Evolutionary conservation across 2,888 invertebrate genomes (phyloP).

Genomic region (Cyclophora punctaria): DNA sequence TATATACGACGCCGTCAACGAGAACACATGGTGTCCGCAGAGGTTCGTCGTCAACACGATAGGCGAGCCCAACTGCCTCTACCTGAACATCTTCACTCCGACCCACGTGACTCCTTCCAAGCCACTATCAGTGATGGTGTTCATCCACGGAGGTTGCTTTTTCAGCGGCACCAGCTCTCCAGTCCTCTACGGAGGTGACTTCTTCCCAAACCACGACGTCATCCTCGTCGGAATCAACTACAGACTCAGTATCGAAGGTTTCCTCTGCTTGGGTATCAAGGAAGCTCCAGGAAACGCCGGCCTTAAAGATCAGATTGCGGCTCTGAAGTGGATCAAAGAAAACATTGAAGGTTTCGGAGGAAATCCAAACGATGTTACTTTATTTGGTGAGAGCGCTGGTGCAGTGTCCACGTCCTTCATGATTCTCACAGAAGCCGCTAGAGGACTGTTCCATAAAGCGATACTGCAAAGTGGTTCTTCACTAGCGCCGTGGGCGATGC

Average conservation of each 20-base stretch:
- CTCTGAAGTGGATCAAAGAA: conserved; percentile 53
- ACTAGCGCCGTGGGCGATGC: conserved; percentile 54
- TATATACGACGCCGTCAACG: conserved; percentile 52
- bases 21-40: conserved; percentile 59
- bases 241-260: conserved; percentile 75
- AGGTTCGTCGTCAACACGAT: conserved; percentile 35
- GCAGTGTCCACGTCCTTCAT: conserved; percentile 56
- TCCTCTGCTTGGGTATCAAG: conserved; percentile 76
- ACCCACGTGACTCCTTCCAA: conserved; percentile 12
- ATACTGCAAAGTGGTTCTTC: conserved; percentile 62
- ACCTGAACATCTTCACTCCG: conserved; percentile 56
- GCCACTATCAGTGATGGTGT: conserved; percentile 76
- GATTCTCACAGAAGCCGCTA: conserved; percentile 49
- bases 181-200: conserved; percentile 76
- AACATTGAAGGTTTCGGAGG: conserved; percentile 61
- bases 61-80: conserved; percentile 55
- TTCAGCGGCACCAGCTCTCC: conserved; percentile 75
- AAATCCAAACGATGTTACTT: conserved; percentile 52
- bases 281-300: conserved; percentile 81
- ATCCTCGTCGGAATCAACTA: conserved; percentile 77
- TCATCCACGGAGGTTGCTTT: conserved; percentile 78
- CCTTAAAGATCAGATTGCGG: conserved; percentile 69
- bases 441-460: conserved; percentile 55
- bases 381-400: conserved; percentile 67
- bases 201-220: conserved; percentile 73